These are phyloP conservation scores for Portunus trituberculatus DNA, from an alignment of 1,140 invertebrate species.

Conservation along the genomic window DNA sequence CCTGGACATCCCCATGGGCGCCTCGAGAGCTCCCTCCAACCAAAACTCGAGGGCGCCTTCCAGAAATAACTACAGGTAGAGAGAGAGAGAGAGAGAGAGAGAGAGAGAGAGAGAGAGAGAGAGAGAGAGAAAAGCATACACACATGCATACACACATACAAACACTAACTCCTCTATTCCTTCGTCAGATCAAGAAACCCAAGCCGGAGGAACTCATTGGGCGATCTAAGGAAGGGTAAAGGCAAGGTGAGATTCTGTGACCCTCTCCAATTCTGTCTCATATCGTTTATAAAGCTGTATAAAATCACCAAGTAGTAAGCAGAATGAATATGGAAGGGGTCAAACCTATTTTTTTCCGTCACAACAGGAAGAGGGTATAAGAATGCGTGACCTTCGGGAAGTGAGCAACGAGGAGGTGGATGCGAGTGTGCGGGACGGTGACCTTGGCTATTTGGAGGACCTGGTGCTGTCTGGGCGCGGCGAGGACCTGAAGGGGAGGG, in stretches of 20 bases:
- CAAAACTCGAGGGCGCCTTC: slow-evolving; percentile 40
- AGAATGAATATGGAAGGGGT: too few relatives aligned
- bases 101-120: background rate
- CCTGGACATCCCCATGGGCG: slow-evolving; percentile 53
- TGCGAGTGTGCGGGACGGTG: slow-evolving; percentile 79
- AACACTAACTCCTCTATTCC: background rate
- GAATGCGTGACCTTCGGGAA: slow-evolving; percentile 69
- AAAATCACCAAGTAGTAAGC: too few relatives aligned
- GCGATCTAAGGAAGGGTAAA: background rate
- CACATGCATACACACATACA: background rate
- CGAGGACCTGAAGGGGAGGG: slow-evolving; percentile 80
- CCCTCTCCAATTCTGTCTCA: background rate
- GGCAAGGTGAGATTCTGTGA: background rate
- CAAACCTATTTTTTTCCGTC: background rate
- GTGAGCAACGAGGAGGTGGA: slow-evolving; percentile 76
- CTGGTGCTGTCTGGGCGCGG: slow-evolving; percentile 82
- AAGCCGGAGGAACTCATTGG: background rate
- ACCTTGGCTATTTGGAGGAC: slow-evolving; percentile 81
- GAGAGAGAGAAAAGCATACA: background rate
- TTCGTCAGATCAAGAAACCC: background rate
- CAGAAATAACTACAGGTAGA: slow-evolving; percentile 53
- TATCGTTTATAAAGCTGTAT: too few relatives aligned
- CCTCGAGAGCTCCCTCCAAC: slow-evolving; percentile 44
- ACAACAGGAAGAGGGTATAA: background rate
- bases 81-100: background rate